A percentile compares a stretch with the other conserved stretches of the same genome.
Conservation (phyloP, 2,888 invertebrate species). For the Mystacides longicornis region DNA sequence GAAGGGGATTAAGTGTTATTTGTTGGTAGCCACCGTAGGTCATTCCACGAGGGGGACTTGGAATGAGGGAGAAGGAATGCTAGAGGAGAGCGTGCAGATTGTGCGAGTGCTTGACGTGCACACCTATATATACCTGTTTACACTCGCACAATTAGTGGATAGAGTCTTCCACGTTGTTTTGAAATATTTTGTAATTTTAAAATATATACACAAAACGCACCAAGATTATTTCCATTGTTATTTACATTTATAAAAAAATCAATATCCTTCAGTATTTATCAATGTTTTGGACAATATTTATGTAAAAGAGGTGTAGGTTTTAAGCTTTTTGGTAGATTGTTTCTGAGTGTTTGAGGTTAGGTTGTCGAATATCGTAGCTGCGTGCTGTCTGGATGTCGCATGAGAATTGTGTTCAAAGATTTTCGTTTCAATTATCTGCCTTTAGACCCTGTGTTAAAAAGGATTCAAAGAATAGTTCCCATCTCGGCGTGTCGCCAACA, state of each 20-base stretch:
- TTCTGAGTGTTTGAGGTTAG: not conserved
- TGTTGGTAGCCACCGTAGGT: not conserved
- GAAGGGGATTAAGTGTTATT: conserved; percentile 10
- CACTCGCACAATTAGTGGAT: conserved; percentile 6
- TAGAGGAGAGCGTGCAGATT: conserved; percentile 1
- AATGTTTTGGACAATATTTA: conserved; percentile 26
- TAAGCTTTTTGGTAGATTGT: conserved; percentile 23
- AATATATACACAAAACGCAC: conserved; percentile 25
- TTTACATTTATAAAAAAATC: conserved; percentile 22
- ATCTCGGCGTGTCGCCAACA: too few species aligned
- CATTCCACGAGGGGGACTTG: not conserved
- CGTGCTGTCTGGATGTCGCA: not conserved
- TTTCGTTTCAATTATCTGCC: too few species aligned
- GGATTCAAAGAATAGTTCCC: too few species aligned
- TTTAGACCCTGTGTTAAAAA: too few species aligned
- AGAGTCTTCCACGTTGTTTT: conserved; percentile 24
- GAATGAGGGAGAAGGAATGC: not conserved
- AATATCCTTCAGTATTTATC: conserved; percentile 27
- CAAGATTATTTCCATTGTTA: conserved; percentile 25
- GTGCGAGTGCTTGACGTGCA: not conserved
- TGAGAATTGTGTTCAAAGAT: not conserved
- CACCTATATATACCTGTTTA: not conserved
- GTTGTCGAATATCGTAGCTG: not conserved
- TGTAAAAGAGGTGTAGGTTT: conserved; percentile 19
- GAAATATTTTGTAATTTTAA: conserved; percentile 14